Percentiles rank a stretch among this genome's conserved stretches.
Evolutionary conservation across 2,888 invertebrate species (phyloP).

Genomic region (Autographa pulchrina): DNA sequence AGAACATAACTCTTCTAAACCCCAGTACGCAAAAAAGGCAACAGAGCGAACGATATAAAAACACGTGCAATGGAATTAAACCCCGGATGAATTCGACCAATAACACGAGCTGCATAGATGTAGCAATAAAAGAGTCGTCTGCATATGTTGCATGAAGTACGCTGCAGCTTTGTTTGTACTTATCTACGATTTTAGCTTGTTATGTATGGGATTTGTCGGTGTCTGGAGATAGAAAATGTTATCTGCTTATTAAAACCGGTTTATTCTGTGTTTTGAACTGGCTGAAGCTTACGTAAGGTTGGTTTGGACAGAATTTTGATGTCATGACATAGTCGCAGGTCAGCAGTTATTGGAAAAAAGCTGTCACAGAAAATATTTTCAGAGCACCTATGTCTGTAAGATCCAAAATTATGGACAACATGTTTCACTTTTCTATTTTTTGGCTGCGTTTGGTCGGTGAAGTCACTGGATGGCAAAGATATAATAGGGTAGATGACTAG

Average conservation of each 20-base stretch:
- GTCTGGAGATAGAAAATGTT: constrained; percentile 52
- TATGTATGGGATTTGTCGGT: constrained; percentile 67
- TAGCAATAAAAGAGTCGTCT: constrained; percentile 80
- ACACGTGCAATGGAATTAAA: constrained; percentile 68
- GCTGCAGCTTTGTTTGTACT: constrained; percentile 53
- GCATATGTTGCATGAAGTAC: constrained; percentile 76
- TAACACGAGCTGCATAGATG: constrained; percentile 60
- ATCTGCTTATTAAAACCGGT: not conserved
- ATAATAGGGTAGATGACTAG: too few species aligned
- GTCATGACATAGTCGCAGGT: not conserved
- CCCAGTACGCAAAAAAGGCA: constrained; percentile 57
- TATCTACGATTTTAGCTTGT: constrained; percentile 63
- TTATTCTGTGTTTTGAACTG: not conserved
- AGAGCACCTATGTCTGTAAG: too few species aligned
- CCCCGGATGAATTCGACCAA: constrained; percentile 66
- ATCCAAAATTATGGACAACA: too few species aligned
- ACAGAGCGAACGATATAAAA: constrained; percentile 65
- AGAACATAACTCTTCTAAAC: constrained; percentile 64
- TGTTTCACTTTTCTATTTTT: too few species aligned
- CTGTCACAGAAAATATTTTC: not conserved
- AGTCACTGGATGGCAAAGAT: too few species aligned
- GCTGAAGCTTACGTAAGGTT: not conserved
- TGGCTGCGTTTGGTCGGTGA: too few species aligned
- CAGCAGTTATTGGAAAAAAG: not conserved
- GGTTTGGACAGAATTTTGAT: not conserved